phyloP scores from a whole-genome alignment of 2,888 invertebrate species.

The Philaethria dido region DNA sequence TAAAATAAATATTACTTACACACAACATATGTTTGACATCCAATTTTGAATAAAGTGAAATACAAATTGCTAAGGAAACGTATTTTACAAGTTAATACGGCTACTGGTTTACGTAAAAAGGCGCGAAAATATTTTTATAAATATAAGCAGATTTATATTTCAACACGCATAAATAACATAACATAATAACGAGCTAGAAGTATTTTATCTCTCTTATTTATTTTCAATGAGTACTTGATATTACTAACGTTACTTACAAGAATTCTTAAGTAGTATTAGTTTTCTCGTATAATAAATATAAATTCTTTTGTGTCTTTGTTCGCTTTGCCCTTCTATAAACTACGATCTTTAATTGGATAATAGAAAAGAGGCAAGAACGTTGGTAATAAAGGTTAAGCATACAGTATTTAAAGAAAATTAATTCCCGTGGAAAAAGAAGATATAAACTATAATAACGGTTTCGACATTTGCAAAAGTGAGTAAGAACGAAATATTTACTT shows the following conservation, averaged over 20 bases:
- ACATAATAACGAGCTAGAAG: not conserved
- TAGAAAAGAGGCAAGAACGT: not conserved
- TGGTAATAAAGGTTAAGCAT: not conserved
- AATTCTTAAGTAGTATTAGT: not conserved
- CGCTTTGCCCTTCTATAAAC: not conserved
- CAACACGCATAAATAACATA: too few relatives aligned
- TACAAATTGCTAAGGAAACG: too few relatives aligned
- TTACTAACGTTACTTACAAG: not conserved
- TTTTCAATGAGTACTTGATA: conserved; percentile 9
- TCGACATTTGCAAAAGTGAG: conserved; percentile 12
- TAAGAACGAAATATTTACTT: conserved; percentile 12
- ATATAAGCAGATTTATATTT: too few relatives aligned
- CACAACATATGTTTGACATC: too few relatives aligned
- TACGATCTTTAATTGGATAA: not conserved
- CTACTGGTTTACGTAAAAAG: too few relatives aligned
- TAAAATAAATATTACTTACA: too few relatives aligned
- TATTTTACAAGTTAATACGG: too few relatives aligned
- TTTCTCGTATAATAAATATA: not conserved
- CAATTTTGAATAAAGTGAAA: too few relatives aligned
- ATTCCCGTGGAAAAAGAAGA: not conserved
- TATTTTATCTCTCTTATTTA: conserved; percentile 10
- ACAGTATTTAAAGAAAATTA: not conserved
- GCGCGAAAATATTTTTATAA: too few relatives aligned
- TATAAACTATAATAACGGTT: not conserved
- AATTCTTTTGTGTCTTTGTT: not conserved